Evolutionary conservation across 1,140 invertebrate species (phyloP).

Genomic region (Pogonomyrmex californicus): DNA sequence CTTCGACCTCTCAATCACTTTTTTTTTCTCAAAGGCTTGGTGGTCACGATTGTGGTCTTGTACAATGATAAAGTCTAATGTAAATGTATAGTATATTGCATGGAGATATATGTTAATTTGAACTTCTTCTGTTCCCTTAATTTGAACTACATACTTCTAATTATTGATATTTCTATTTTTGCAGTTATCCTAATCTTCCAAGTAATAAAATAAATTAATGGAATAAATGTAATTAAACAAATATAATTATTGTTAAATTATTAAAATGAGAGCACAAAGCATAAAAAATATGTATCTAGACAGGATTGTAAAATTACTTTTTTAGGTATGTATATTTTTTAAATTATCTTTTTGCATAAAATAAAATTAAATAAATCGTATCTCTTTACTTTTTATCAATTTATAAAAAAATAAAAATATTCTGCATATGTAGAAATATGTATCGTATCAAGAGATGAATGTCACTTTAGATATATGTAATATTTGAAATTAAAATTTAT

Average conservation of each 20-base stretch:
- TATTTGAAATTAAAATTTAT: neutral
- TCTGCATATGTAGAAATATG: neutral
- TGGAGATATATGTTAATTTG: neutral
- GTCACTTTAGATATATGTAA: neutral
- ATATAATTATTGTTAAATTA: neutral
- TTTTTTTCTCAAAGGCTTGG: neutral
- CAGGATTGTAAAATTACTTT: neutral
- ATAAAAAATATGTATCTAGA: neutral
- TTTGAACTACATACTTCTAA: neutral
- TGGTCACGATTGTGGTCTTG: neutral
- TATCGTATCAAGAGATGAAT: neutral
- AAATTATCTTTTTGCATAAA: neutral
- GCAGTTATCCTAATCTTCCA: neutral
- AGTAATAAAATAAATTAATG: neutral
- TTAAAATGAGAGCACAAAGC: neutral
- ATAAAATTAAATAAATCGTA: neutral
- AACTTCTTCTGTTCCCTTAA: too few relatives aligned
- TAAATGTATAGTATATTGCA: neutral
- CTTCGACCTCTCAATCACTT: constrained; percentile 52
- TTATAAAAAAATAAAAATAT: constrained; percentile 5
- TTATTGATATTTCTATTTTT: neutral
- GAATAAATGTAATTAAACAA: neutral
- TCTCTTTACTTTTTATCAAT: neutral
- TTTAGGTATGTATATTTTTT: neutral
- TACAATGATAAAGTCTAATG: neutral